These are phyloP conservation scores for Prunella fulvescens DNA, from an alignment of 2,113 vertebrate species.

Conservation along the genomic window DNA sequence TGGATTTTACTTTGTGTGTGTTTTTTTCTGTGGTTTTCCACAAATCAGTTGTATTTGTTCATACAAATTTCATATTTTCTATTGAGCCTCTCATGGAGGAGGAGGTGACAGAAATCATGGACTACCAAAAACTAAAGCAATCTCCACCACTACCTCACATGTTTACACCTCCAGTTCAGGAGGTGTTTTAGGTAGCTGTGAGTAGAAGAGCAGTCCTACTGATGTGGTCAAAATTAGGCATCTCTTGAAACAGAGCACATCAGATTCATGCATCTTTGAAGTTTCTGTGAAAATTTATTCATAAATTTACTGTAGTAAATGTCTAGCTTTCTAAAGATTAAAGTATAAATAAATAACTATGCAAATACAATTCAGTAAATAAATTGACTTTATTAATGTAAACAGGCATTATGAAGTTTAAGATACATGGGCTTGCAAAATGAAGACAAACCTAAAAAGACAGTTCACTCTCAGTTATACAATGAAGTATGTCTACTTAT, in stretches of 20 bases:
- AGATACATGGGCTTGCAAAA: not conserved
- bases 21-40: not conserved
- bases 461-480: not conserved
- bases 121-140: not conserved
- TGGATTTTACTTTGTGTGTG: not conserved
- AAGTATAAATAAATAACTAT: not conserved
- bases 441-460: not conserved
- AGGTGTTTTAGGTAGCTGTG: not conserved
- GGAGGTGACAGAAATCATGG: not conserved
- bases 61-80: not conserved
- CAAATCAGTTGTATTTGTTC: not conserved
- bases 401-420: not conserved
- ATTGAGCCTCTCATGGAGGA: not conserved
- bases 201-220: not conserved
- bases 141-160: not conserved
- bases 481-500: conserved; percentile 11
- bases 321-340: not conserved
- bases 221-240: not conserved
- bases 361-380: not conserved
- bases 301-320: not conserved
- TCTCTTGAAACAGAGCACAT: not conserved
- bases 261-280: not conserved
- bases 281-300: not conserved
- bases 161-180: not conserved
- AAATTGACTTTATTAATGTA: not conserved